Evolutionary conservation across 2,113 vertebrate genomes (phyloP).

Genomic region (Rhipidura dahli): DNA sequence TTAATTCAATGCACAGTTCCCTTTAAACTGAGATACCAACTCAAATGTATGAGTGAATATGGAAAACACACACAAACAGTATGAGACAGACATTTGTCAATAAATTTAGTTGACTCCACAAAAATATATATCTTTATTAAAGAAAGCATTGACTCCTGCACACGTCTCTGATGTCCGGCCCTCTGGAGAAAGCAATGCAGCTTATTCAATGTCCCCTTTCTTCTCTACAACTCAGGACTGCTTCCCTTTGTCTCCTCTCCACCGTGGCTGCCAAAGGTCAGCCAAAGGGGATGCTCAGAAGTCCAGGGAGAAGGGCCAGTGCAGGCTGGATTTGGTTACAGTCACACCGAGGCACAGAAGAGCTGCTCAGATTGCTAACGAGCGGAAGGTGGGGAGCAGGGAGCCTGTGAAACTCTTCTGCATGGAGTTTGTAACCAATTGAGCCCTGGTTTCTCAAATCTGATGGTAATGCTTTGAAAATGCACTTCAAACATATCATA

Average conservation of each 20-base stretch:
- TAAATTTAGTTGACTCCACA: background rate
- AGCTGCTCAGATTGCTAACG: constrained; percentile 25
- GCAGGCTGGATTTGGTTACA: constrained; percentile 52
- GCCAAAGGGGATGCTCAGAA: constrained; percentile 44
- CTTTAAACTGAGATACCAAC: background rate
- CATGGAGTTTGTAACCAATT: constrained; percentile 39
- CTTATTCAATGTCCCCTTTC: background rate
- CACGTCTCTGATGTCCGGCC: background rate
- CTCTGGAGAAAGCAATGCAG: background rate
- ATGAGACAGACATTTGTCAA: rapidly evolving
- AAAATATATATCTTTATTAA: background rate
- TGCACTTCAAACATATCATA: constrained; percentile 73
- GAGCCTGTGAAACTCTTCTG: constrained; percentile 25
- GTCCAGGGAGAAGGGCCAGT: background rate
- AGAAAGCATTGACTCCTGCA: background rate
- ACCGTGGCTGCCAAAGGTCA: constrained; percentile 45
- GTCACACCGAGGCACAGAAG: constrained; percentile 1
- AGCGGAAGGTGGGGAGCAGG: constrained; percentile 37
- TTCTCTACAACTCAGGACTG: background rate
- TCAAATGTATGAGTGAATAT: rapidly evolving
- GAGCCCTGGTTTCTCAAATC: constrained; percentile 63
- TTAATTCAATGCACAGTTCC: background rate
- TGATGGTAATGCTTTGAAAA: constrained; percentile 70
- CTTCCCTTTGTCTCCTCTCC: constrained; percentile 12
- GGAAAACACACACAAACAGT: background rate